These are phyloP conservation scores for Cinclus cinclus DNA, from an alignment of 2,113 vertebrate genomes.

Conservation along the genomic window DNA sequence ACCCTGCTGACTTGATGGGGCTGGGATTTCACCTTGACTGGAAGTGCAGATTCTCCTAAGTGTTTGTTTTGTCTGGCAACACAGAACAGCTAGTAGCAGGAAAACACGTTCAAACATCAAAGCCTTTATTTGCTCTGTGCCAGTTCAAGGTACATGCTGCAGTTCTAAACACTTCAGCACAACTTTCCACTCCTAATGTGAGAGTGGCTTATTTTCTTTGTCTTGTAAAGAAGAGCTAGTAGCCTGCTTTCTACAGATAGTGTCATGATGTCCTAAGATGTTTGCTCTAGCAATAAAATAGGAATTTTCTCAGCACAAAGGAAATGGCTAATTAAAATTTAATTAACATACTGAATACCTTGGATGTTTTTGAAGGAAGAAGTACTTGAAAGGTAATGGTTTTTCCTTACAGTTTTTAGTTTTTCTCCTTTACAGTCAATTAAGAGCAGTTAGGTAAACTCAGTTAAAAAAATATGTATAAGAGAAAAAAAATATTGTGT, in stretches of 20 bases:
- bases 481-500: neutral
- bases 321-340: constrained; percentile 4
- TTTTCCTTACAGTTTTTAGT: neutral
- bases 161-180: neutral
- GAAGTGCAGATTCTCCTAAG: neutral
- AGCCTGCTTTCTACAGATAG: neutral
- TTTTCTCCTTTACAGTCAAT: neutral
- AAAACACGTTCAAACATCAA: neutral
- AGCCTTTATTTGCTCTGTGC: neutral
- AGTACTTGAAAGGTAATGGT: neutral
- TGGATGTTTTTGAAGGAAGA: neutral
- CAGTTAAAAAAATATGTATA: neutral
- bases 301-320: neutral
- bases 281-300: neutral
- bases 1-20: neutral
- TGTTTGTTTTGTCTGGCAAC: neutral
- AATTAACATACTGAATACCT: neutral
- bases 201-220: neutral
- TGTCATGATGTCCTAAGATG: neutral
- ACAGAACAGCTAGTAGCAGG: neutral
- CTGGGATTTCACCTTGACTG: neutral
- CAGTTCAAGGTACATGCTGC: neutral
- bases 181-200: neutral
- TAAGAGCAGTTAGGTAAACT: neutral
- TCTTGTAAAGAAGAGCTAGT: neutral